These are phyloP conservation scores for Noctilio leporinus DNA, from an alignment of 2,113 vertebrate genomes.

Conservation along the genomic window DNA sequence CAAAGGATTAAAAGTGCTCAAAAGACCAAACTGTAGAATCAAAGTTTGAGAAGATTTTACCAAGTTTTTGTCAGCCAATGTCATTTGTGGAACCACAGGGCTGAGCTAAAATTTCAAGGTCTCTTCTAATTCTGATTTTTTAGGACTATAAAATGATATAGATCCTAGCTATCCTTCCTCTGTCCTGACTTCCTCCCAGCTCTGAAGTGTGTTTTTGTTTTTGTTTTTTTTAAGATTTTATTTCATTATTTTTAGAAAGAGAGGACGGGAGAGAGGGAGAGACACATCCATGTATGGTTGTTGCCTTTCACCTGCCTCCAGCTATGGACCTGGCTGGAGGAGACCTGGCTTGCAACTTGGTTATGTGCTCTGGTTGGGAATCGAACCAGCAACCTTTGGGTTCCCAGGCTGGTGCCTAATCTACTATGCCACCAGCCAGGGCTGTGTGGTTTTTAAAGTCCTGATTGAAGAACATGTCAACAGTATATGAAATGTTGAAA, in stretches of 20 bases:
- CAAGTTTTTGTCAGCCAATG: neutral
- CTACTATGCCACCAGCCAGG: too few relatives aligned
- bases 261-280: too few relatives aligned
- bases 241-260: too few relatives aligned
- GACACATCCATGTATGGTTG: too few relatives aligned
- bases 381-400: too few relatives aligned
- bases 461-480: neutral
- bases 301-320: too few relatives aligned
- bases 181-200: neutral
- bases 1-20: neutral
- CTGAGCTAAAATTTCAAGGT: neutral
- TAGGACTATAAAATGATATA: neutral
- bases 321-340: too few relatives aligned
- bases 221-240: neutral
- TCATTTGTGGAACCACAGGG: neutral
- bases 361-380: too few relatives aligned
- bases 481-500: neutral
- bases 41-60: neutral
- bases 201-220: neutral
- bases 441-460: neutral
- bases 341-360: too few relatives aligned
- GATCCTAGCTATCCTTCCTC: neutral
- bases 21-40: neutral
- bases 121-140: neutral
- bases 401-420: too few relatives aligned